These are phyloP conservation scores for Lepisosteus oculatus DNA, from an alignment of 2,113 vertebrate genomes.

Conservation along the genomic window DNA sequence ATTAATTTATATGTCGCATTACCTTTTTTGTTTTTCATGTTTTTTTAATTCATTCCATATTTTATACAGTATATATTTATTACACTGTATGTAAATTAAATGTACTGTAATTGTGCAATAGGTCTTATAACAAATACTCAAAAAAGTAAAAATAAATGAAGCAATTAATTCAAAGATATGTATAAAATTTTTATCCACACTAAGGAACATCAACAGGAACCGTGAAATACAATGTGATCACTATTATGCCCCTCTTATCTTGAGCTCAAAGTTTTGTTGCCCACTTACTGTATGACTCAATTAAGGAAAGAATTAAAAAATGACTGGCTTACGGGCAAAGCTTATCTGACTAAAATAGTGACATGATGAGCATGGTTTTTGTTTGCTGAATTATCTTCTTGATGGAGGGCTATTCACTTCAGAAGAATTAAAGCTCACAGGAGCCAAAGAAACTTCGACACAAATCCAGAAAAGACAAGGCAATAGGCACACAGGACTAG, in stretches of 20 bases:
- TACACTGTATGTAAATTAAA: too few relatives aligned
- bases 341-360: constrained; percentile 2
- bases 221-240: background rate
- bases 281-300: too few relatives aligned
- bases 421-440: constrained; percentile 10
- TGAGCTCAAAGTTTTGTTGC: too few relatives aligned
- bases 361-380: background rate
- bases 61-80: too few relatives aligned
- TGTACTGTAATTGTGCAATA: too few relatives aligned
- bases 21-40: too few relatives aligned
- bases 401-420: constrained; percentile 6
- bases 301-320: background rate
- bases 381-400: background rate
- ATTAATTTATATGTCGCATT: too few relatives aligned
- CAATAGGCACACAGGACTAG: constrained; percentile 1
- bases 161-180: constrained; percentile 29
- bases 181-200: constrained; percentile 19
- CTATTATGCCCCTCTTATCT: too few relatives aligned
- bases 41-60: too few relatives aligned
- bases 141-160: constrained; percentile 34
- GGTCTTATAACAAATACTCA: too few relatives aligned
- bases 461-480: constrained; percentile 18
- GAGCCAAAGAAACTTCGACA: constrained; percentile 3
- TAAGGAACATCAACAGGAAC: background rate
- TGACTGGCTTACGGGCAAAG: background rate